phyloP scores from a whole-genome alignment of 2,797 vertebrate genomes.

The Notolabrus celidotus region DNA sequence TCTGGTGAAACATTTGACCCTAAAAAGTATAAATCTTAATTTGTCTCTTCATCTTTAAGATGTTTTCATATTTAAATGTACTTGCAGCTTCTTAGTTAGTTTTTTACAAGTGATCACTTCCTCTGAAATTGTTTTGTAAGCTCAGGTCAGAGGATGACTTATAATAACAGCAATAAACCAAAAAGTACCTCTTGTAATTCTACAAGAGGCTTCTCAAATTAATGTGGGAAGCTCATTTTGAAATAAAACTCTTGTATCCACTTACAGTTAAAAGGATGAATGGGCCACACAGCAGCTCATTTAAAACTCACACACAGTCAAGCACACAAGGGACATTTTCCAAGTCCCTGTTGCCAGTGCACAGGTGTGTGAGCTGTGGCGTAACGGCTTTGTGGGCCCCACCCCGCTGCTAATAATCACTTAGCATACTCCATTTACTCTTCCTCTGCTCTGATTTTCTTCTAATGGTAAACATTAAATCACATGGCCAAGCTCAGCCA shows the following conservation, averaged over 20 bases:
- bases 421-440: conserved; percentile 75
- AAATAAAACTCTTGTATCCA: conserved; percentile 59
- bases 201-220: conserved; percentile 44
- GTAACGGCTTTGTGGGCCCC: conserved; percentile 41
- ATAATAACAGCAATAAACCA: conserved; percentile 42
- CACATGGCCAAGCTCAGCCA: conserved; percentile 51
- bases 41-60: conserved; percentile 5
- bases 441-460: conserved; percentile 64
- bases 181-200: conserved; percentile 47
- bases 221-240: conserved; percentile 38
- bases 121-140: conserved; percentile 21
- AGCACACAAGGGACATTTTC: conserved; percentile 47
- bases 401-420: conserved; percentile 70
- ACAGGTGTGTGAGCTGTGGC: conserved; percentile 70
- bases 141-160: conserved; percentile 23
- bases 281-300: conserved; percentile 44
- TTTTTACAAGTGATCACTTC: neutral
- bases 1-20: neutral
- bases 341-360: conserved; percentile 53
- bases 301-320: conserved; percentile 36
- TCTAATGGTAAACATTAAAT: conserved; percentile 68
- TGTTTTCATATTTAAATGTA: neutral
- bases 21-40: neutral
- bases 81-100: neutral
- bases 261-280: conserved; percentile 62